A percentile compares a stretch with the other conserved stretches of the same genome.
These are phyloP conservation scores for Diploptera punctata DNA, from an alignment of 2,888 invertebrate species.

Conservation along the genomic window DNA sequence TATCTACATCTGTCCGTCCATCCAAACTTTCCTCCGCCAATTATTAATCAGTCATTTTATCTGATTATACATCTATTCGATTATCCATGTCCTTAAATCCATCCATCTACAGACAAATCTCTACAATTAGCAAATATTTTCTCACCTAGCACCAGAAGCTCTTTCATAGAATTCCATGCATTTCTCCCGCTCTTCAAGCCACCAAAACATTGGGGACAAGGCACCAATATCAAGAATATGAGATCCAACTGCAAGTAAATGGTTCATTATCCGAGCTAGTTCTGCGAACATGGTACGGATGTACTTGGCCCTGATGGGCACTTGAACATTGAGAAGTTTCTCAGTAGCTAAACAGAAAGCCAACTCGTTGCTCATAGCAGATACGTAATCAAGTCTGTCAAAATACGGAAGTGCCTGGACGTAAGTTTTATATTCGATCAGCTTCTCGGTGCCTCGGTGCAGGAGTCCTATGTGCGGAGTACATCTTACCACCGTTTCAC, in stretches of 20 bases:
- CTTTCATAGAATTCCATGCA: constrained; percentile 99
- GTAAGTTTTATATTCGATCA: constrained; percentile 90
- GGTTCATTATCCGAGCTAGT: constrained; percentile 94
- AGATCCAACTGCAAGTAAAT: constrained; percentile 96
- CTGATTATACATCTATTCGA: too few species aligned
- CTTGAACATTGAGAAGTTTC: constrained; percentile 78
- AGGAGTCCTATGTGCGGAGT: constrained; percentile 85
- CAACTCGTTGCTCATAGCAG: constrained; percentile 84
- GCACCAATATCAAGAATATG: constrained; percentile 98
- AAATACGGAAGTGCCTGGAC: constrained; percentile 84
- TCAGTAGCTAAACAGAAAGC: constrained; percentile 81
- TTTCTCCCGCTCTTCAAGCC: constrained; percentile 98
- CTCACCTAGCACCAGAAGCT: constrained; percentile 89
- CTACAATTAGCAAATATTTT: too few species aligned
- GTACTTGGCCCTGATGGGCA: constrained; percentile 79
- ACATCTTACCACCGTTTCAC: constrained; percentile 61
- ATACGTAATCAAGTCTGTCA: constrained; percentile 88
- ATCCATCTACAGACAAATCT: too few species aligned
- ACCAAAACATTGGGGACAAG: constrained; percentile 98
- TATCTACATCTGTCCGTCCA: too few species aligned
- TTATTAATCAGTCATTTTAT: too few species aligned
- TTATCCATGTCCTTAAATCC: too few species aligned
- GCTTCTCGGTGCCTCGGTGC: constrained; percentile 88
- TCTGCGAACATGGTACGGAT: constrained; percentile 83
- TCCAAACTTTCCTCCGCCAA: too few species aligned